Evolutionary conservation across 2,113 vertebrate species (phyloP), one percentile per base, ranked within the genome.

Genomic region (Orycteropus afer): DNA sequence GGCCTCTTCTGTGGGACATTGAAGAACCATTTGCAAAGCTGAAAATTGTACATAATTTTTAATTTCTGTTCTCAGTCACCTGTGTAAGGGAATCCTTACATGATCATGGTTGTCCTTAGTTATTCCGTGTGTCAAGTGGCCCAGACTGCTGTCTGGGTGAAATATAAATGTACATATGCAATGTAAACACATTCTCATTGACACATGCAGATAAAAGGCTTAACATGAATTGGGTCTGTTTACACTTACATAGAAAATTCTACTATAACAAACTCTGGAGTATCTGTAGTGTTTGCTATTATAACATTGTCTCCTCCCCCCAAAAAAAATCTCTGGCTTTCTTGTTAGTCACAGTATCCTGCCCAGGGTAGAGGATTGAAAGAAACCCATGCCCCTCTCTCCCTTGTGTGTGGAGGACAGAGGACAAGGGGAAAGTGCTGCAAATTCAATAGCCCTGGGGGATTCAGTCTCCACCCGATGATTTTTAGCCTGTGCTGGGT

Each of bases 181-280:
- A 12, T 93, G 93, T 89, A 95, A 97, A 97, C 87, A 91, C 7
- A 13, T 63, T 86, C 65, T 89, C 93, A 55, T 57, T 93, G 93
- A 96, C 77, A 63, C 86, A n/a, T 4, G 71, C 45, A 97, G 96
- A 96, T 97, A 94, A 95, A 96, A 95, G 90, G 57, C 79, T 96
- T 94, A 86, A 45, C 91, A 55, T 81, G 82, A 96, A 89, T 95
- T 91, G 94, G 76, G 76, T 86, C 79, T 97, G 91, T 96, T 97
- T 97, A 95, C 65, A 91, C 84, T 94, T 77, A 95, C 91, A 95
- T 71, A 91, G 86, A 89, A 74, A 90, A 95, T 77, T 93, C 89
- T 55, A 71, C 77, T 96, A 4, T 57, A 53, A 89, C 89, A 69
- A 92, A 94, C 82, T n/a, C 82, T 86, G 63, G 40, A 51, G 71